Conservation (phyloP, 2,888 invertebrate genomes). For the Leptinotarsa tumamoca region DNA sequence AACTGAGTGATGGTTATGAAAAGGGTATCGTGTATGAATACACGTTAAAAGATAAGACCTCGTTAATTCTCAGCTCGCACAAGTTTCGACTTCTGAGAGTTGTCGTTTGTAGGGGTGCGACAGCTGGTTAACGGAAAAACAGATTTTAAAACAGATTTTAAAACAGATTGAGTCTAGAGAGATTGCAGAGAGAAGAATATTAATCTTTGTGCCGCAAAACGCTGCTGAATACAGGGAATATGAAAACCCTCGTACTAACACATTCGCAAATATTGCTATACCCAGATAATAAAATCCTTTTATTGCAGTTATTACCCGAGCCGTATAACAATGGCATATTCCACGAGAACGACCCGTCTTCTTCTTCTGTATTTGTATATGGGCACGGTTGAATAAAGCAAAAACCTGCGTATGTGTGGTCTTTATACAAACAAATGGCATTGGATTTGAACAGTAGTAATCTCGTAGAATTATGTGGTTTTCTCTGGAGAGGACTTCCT, state of each 20-base stretch:
- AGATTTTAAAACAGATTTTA: too few relatives aligned
- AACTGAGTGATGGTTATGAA: too few relatives aligned
- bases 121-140: too few relatives aligned
- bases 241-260: not conserved
- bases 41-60: too few relatives aligned
- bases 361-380: constrained; percentile 41
- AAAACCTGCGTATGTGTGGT: constrained; percentile 54
- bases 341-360: constrained; percentile 41
- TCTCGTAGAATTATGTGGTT: constrained; percentile 58
- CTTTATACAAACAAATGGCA: constrained; percentile 50
- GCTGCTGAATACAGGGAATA: too few relatives aligned
- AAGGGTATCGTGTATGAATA: too few relatives aligned
- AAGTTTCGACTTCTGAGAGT: too few relatives aligned
- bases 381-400: constrained; percentile 43
- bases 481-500: constrained; percentile 50
- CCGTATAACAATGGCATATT: constrained; percentile 45
- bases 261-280: constrained; percentile 24
- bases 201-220: too few relatives aligned
- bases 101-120: too few relatives aligned
- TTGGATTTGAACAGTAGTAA: constrained; percentile 57
- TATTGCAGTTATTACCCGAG: constrained; percentile 44
- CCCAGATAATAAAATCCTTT: constrained; percentile 44
- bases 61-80: too few relatives aligned
- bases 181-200: too few relatives aligned
- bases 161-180: too few relatives aligned